phyloP scores from a whole-genome alignment of 2,113 vertebrate genomes.

The Plecturocebus donacophilus region DNA sequence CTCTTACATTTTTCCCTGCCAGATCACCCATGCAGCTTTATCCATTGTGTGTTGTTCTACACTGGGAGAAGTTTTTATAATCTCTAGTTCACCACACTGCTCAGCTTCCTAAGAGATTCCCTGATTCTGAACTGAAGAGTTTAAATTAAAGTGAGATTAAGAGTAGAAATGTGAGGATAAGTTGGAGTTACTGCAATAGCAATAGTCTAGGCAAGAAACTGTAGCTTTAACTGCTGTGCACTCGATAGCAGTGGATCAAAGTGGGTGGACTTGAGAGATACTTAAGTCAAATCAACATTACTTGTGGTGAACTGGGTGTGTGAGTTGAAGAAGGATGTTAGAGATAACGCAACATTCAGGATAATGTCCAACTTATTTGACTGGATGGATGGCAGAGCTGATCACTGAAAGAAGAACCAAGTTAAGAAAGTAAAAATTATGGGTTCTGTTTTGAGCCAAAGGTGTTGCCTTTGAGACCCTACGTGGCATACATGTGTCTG shows the following conservation, averaged over 20 bases:
- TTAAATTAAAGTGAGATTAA: not conserved
- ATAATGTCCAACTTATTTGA: no score
- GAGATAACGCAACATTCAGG: not conserved
- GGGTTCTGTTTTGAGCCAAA: not conserved
- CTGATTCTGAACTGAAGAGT: not conserved
- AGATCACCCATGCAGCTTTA: not conserved
- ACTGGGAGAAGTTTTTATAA: not conserved
- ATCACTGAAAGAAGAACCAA: not conserved
- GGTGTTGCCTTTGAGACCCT: not conserved
- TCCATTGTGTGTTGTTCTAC: not conserved
- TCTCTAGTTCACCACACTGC: not conserved
- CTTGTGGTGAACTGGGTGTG: not conserved
- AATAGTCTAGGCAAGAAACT: not conserved
- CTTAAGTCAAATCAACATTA: not conserved
- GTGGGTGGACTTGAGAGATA: not conserved
- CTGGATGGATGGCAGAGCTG: not conserved
- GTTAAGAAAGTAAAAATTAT: not conserved
- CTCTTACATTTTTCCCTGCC: not conserved
- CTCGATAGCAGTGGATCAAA: not conserved
- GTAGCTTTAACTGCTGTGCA: not conserved
- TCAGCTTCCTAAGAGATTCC: not conserved
- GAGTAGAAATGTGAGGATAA: not conserved
- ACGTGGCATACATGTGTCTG: fast-evolving
- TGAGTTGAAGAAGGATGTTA: not conserved
- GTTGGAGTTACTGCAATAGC: not conserved